A percentile compares a stretch with the other conserved stretches of the same genome.
These are phyloP conservation scores for Drosophila paulistorum DNA, from an alignment of 1,140 invertebrate genomes.

Conservation along the genomic window DNA sequence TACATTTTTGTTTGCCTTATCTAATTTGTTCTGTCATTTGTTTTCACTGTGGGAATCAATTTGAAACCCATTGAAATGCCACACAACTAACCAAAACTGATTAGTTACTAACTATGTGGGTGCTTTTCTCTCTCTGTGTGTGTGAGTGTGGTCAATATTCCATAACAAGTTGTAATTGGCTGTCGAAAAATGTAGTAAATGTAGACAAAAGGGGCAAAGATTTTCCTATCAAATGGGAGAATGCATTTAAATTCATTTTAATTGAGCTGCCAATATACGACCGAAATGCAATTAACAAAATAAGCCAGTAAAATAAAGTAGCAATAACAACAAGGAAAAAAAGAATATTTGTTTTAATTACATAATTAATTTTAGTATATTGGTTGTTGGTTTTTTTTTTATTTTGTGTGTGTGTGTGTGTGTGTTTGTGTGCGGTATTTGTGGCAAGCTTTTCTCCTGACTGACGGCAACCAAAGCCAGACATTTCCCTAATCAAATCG, in stretches of 20 bases:
- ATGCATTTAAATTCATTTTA: constrained; percentile 77
- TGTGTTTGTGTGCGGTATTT: constrained; percentile 29
- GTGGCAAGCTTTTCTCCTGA: background rate
- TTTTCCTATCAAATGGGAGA: constrained; percentile 46
- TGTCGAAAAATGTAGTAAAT: constrained; percentile 54
- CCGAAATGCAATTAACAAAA: constrained; percentile 82
- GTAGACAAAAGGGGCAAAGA: background rate
- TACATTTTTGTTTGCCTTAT: background rate
- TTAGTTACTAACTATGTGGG: constrained; percentile 28
- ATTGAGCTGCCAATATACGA: constrained; percentile 82
- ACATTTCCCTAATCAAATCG: constrained; percentile 79
- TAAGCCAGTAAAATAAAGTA: constrained; percentile 43
- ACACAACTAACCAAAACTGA: constrained; percentile 51
- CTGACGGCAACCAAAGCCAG: constrained; percentile 36
- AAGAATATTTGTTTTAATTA: constrained; percentile 72
- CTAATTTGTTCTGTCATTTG: background rate
- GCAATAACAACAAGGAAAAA: background rate
- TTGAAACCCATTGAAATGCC: constrained; percentile 27
- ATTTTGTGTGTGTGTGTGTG: constrained; percentile 40
- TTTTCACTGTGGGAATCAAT: background rate
- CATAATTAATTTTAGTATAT: constrained; percentile 70
- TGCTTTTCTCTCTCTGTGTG: background rate
- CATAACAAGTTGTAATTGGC: constrained; percentile 67
- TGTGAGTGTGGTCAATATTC: constrained; percentile 43
- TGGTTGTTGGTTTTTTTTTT: constrained; percentile 10